Evolutionary conservation across 2,888 invertebrate genomes (phyloP).

Genomic region (Nematopogon swammerdamellus): DNA sequence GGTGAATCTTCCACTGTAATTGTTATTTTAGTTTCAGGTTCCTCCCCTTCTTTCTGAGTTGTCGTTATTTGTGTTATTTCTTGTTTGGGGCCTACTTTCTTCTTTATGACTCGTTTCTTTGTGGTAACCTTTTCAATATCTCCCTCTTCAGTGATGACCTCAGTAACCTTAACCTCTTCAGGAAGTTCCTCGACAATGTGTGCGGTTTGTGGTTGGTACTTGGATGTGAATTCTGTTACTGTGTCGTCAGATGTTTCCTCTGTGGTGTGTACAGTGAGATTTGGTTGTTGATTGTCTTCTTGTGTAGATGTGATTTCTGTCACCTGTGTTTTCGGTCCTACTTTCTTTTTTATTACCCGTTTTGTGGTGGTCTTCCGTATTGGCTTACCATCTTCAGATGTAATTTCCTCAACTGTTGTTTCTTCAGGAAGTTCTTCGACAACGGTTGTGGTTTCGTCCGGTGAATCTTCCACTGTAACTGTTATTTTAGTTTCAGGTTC

Average conservation of each 20-base stretch:
- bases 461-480: constrained; percentile 5
- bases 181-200: no score
- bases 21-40: constrained; percentile 9
- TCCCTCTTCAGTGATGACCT: no score
- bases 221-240: not conserved
- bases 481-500: constrained; percentile 10
- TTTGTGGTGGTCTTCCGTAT: constrained; percentile 26
- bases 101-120: constrained; percentile 10
- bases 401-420: constrained; percentile 7
- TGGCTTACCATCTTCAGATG: constrained; percentile 13
- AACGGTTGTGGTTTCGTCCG: constrained; percentile 5
- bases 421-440: constrained; percentile 13
- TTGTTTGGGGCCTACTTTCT: constrained; percentile 12
- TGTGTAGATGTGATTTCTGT: constrained; percentile 34
- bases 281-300: constrained; percentile 17
- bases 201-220: no score
- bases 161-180: no score
- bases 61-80: constrained; percentile 24
- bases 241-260: not conserved
- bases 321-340: constrained; percentile 31
- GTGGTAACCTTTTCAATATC: no score
- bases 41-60: constrained; percentile 19
- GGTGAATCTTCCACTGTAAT: constrained; percentile 5
- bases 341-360: constrained; percentile 34
- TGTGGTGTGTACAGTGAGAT: no score